phyloP scores from a whole-genome alignment of 2,888 invertebrate species.

The Acanthacorydalis orientalis region DNA sequence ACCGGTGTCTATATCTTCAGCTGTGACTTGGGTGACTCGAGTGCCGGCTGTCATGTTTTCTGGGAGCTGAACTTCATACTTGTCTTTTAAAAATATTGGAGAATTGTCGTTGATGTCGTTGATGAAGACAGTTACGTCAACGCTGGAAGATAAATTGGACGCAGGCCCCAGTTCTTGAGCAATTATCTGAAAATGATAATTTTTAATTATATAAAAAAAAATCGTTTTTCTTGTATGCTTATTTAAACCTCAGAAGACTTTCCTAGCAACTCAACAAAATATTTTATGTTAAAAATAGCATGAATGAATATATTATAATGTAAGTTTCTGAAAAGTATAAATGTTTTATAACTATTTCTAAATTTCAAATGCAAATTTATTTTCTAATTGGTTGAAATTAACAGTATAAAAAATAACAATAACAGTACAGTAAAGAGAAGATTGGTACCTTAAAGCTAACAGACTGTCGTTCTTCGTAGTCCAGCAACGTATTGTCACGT shows the following conservation, averaged over 20 bases:
- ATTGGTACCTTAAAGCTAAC: slow-evolving; percentile 50
- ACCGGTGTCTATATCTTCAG: slow-evolving; percentile 67
- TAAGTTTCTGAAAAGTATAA: too few relatives aligned
- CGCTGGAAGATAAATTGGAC: slow-evolving; percentile 53
- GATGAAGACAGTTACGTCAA: slow-evolving; percentile 63
- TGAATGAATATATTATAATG: too few relatives aligned
- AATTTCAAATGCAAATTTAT: too few relatives aligned
- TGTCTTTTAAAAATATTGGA: slow-evolving; percentile 56
- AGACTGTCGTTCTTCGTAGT: slow-evolving; percentile 65
- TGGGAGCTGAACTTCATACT: slow-evolving; percentile 57
- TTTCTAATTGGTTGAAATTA: too few relatives aligned
- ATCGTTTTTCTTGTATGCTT: too few relatives aligned
- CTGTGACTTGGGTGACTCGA: slow-evolving; percentile 41
- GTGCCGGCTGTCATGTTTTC: slow-evolving; percentile 57
- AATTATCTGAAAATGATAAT: slow-evolving; percentile 38
- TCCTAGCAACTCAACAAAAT: too few relatives aligned
- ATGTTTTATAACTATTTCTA: too few relatives aligned
- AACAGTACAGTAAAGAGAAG: too few relatives aligned
- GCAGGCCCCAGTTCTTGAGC: slow-evolving; percentile 68
- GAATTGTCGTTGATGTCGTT: slow-evolving; percentile 80
- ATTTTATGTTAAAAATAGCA: too few relatives aligned
- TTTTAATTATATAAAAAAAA: slow-evolving; percentile 1
- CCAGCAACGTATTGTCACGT: slow-evolving; percentile 62
- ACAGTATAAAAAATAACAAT: too few relatives aligned
- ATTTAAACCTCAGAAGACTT: too few relatives aligned